Evolutionary conservation across 2,113 vertebrate species (phyloP), one percentile per base, ranked within the genome.

Genomic region (Martes martes): DNA sequence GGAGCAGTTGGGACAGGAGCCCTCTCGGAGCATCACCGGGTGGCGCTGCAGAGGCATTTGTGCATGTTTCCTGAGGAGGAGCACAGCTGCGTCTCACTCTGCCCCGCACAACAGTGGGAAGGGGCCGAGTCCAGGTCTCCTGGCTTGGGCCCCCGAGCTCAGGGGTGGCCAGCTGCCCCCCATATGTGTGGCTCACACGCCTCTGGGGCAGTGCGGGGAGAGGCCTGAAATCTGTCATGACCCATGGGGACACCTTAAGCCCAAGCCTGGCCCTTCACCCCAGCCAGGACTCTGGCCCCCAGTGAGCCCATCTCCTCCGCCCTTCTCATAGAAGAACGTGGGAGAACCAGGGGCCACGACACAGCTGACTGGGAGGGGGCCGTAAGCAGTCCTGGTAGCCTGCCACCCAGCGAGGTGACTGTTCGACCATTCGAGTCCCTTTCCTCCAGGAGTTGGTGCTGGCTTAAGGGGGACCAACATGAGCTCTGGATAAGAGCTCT

Each of bases 381-480:
- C 0, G n/a, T 33, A 23, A 16, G 33, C 0, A 24, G n/a, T 28
- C 47, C 16, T 4, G 3, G 83, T n/a, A 83, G 61, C 39, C 3
- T 6, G 33, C 0, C 31, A 42, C 7, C 18, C 52, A 39, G 33
- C 0, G 0, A 47, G 42, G 28, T 4, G 47, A 28, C 74, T 23
- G 33, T 4, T 14, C 23, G 50, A 16, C 80, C 28, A 42, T 4
- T 14, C 19, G 36, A 26, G 79, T 33, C 7, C 13, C 50, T 31
- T 65, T 28, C 6, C 1, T 21, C 26, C 57, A 31, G 47, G n/a
- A 85, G 36, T 31, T 31, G 39, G 9, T 21, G 15, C 45, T 0
- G 15, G 69, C n/a, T 73, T 65, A 2, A 7, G 61, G 31, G 19
- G 24, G 4, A 67, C 14, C 55, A 5, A 80, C 0, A 0, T 14